Evolutionary conservation across 2,113 vertebrate species (phyloP).

Genomic region (Lycaon pictus): DNA sequence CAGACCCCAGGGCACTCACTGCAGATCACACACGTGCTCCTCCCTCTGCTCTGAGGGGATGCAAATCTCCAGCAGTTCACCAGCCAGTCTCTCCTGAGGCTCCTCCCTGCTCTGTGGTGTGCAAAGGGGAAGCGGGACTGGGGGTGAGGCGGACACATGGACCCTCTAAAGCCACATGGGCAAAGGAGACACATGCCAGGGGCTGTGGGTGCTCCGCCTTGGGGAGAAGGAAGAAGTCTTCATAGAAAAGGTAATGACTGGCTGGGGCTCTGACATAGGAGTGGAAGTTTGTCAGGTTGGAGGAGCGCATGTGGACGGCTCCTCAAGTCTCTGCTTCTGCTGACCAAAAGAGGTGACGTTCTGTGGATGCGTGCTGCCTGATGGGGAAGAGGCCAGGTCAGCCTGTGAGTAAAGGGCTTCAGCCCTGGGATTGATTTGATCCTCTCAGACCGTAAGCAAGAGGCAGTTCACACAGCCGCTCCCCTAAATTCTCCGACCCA

Average conservation of each 20-base stretch:
- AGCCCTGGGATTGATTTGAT: background rate
- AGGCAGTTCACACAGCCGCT: background rate
- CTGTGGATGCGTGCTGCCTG: background rate
- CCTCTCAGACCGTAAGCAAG: background rate
- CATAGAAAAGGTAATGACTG: background rate
- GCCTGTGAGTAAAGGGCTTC: background rate
- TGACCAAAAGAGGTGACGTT: background rate
- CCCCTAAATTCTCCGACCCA: background rate
- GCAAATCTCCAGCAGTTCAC: background rate
- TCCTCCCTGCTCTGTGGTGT: no score
- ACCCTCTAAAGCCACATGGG: accelerated
- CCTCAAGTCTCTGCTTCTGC: background rate
- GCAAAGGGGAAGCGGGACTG: background rate
- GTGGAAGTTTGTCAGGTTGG: background rate
- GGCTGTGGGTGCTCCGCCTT: background rate
- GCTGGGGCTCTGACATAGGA: background rate
- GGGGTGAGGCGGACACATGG: accelerated
- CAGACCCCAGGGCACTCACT: background rate
- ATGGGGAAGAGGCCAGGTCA: no score
- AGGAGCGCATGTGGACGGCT: background rate
- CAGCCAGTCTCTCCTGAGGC: background rate
- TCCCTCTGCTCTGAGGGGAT: background rate
- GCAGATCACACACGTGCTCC: accelerated
- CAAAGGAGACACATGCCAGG: background rate
- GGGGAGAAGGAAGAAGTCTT: background rate